Percentiles rank a stretch among this genome's conserved stretches.
These are phyloP conservation scores for Notoglanidium macrostoma DNA, from an alignment of 2,797 vertebrate genomes.

Conservation along the genomic window DNA sequence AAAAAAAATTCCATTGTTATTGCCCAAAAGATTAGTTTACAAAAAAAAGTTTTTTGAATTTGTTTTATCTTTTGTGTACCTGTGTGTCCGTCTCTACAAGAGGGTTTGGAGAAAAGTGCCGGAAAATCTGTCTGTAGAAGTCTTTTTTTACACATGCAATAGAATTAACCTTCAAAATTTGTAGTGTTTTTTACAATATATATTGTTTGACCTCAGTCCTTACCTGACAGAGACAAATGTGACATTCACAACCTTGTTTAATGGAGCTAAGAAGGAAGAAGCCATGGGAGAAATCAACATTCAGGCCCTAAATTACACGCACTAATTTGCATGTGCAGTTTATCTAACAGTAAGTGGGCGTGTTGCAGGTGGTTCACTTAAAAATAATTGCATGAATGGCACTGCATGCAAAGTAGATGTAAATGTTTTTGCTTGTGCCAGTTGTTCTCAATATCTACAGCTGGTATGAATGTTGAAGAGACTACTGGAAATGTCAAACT, in stretches of 20 bases:
- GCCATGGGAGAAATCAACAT: neutral
- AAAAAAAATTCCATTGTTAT: neutral
- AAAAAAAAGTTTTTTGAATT: no score
- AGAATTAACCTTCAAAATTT: neutral
- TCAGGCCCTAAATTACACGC: neutral
- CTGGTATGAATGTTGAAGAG: neutral
- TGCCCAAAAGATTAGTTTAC: neutral
- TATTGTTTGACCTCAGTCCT: neutral
- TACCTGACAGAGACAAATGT: neutral
- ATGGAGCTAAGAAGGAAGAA: neutral
- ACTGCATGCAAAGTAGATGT: constrained; percentile 2
- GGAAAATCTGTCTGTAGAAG: no score
- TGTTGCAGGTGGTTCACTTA: neutral
- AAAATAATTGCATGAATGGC: neutral
- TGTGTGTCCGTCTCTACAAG: neutral
- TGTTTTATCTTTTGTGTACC: no score
- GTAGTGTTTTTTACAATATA: neutral
- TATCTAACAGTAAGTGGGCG: neutral
- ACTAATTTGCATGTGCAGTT: neutral
- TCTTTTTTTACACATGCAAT: neutral
- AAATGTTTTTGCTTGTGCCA: neutral
- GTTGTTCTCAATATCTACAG: neutral
- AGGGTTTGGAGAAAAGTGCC: neutral
- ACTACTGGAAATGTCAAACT: neutral
- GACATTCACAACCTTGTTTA: neutral